phyloP scores from a whole-genome alignment of 35 echinoderm and acorn worm genomes.

The Nesometra sesokonis region DNA sequence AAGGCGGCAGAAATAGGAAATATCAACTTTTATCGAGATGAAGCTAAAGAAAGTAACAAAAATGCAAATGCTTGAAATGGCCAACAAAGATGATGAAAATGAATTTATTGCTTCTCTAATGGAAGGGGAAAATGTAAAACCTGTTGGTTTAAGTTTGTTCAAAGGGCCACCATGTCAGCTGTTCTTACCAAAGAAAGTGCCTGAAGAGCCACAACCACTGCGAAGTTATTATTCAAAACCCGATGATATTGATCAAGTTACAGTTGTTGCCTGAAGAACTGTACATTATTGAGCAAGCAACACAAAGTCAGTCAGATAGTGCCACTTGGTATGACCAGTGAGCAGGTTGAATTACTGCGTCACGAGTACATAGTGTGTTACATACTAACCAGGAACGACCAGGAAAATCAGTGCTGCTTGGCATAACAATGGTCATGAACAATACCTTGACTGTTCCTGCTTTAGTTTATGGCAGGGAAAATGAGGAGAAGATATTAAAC shows the following conservation, averaged over 20 bases:
- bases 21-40: neutral
- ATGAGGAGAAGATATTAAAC: neutral
- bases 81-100: too few species aligned
- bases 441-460: neutral
- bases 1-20: neutral
- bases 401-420: constrained; percentile 1
- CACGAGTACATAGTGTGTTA: neutral
- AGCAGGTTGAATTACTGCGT: neutral
- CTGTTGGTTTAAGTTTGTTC: neutral
- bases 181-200: too few species aligned
- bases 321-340: neutral
- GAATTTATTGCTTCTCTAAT: neutral
- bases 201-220: too few species aligned
- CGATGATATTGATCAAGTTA: neutral
- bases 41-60: constrained; percentile 2
- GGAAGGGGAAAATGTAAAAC: too few species aligned
- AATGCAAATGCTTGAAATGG: neutral
- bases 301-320: neutral
- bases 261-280: too few species aligned
- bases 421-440: neutral
- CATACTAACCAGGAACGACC: constrained; percentile 1
- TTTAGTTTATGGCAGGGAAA: neutral
- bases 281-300: neutral
- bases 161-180: neutral
- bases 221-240: neutral